Evolutionary conservation across 1,140 invertebrate genomes (phyloP), one percentile per base, ranked within the genome.

Genomic region (Neelides sp.): DNA sequence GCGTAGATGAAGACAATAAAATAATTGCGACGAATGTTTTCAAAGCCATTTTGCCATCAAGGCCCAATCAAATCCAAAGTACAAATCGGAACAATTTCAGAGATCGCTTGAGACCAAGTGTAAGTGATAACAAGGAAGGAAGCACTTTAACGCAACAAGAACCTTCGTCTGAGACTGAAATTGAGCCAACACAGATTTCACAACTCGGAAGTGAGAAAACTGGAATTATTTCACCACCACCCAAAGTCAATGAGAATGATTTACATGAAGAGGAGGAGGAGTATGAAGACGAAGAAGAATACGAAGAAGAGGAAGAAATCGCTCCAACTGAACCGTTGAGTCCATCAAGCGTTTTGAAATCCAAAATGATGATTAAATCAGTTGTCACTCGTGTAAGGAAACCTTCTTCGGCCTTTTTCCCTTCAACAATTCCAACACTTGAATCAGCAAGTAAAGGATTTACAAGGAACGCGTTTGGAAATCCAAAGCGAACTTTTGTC

Each of bases 1-100:
- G 59, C 28, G 58, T 65, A 34, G 63, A 64, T 49, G 62, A 64
- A 44, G 61, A 63, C 34, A 66, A 66, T 35, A 61, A 61, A 47
- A 64, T 66, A 40, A 56, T 64, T 2, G 44, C 53, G 15, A 64
- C 64, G 20, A 63, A 59, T 28, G 55, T 58, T 22, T 52, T 60
- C 26, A 55, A 54, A 12, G 54, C 54, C 2, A 54, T 59, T 37
- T 15, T 56, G 1, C 53, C 57, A 27, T 26, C 53, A 4, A 28
- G n/a, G 4, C 20, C n/a, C 4, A 19, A 35, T 35, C 34, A n/a
- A 10, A 32, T 32, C n/a, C 7, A n/a, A 32, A n/a, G 32, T 39
- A 24, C 37, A 32, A 12, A 37, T 12, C 7, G 35, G 24, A 3
- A 24, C 35, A 10, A 22, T 10, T 23, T 27, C 20, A 36, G 13